phyloP scores from a whole-genome alignment of 1,140 invertebrate species.

The Microplitis mediator region DNA sequence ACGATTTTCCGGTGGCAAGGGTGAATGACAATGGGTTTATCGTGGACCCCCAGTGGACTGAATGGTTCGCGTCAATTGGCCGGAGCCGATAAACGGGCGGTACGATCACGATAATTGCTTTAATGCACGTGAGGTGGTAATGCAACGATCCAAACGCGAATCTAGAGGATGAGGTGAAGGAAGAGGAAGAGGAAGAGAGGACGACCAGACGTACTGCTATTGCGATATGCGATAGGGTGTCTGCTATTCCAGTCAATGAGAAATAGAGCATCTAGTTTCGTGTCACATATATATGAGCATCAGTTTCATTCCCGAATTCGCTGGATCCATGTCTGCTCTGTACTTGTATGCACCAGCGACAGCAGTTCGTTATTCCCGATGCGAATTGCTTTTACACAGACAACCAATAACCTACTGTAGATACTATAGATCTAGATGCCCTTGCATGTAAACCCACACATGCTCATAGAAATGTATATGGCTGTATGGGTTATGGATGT shows the following conservation, averaged over 20 bases:
- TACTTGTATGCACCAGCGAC: neutral
- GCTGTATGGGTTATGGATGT: conserved; percentile 2
- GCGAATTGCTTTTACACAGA: neutral
- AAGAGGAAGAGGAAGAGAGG: neutral
- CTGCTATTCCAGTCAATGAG: neutral
- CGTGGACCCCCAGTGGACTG: conserved; percentile 11
- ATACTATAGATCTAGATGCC: neutral
- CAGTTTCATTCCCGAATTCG: too few species aligned
- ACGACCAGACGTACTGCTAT: neutral
- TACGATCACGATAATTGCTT: conserved; percentile 41
- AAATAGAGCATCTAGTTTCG: neutral
- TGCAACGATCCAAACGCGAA: conserved; percentile 18
- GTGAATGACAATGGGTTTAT: conserved; percentile 21
- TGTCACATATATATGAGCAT: too few species aligned
- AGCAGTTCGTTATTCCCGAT: neutral
- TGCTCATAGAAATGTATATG: neutral
- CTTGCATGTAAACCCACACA: neutral
- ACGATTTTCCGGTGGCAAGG: neutral
- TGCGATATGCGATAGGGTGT: neutral
- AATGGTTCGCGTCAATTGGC: conserved; percentile 29
- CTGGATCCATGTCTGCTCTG: too few species aligned
- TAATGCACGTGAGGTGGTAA: conserved; percentile 36
- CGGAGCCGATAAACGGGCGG: conserved; percentile 35
- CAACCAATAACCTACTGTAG: neutral
- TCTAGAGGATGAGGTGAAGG: neutral